Evolutionary conservation across 1,140 invertebrate genomes (phyloP).

Genomic region (Drosophila sulfurigaster): DNA sequence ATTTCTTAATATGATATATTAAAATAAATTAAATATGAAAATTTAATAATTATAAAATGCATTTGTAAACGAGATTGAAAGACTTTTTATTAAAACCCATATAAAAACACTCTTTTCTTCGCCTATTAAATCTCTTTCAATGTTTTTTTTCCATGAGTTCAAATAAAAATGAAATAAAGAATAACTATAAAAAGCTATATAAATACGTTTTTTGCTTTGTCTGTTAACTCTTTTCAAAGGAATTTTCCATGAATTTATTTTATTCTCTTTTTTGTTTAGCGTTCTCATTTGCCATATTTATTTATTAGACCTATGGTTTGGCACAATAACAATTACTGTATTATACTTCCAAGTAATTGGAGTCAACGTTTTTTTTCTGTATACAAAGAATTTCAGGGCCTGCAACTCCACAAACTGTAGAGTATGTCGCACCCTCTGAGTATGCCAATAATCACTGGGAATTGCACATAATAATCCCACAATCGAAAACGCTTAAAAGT

Average conservation of each 20-base stretch:
- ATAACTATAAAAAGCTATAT: too few relatives aligned
- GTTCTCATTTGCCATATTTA: not conserved
- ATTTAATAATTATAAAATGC: not conserved
- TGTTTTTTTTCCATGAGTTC: too few relatives aligned
- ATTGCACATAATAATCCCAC: slow-evolving; percentile 1
- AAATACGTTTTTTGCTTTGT: not conserved
- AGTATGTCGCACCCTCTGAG: not conserved
- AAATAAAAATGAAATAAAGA: too few relatives aligned
- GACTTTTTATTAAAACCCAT: too few relatives aligned
- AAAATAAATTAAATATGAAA: not conserved
- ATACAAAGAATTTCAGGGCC: not conserved
- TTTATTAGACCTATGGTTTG: not conserved
- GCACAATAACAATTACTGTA: not conserved
- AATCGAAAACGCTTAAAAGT: slow-evolving; percentile 5
- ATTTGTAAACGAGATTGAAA: not conserved
- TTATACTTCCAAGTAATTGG: not conserved
- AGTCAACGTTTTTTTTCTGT: not conserved
- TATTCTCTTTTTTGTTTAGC: not conserved
- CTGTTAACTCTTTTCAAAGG: not conserved
- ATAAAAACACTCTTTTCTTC: too few relatives aligned
- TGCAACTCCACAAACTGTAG: not conserved
- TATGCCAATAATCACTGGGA: not conserved
- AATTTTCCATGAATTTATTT: not conserved
- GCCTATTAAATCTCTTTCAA: too few relatives aligned
- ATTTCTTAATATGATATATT: too few relatives aligned